Base-by-base conservation (phyloP, 2,888 invertebrate species). In the Metopia argyrocephala region DNA sequence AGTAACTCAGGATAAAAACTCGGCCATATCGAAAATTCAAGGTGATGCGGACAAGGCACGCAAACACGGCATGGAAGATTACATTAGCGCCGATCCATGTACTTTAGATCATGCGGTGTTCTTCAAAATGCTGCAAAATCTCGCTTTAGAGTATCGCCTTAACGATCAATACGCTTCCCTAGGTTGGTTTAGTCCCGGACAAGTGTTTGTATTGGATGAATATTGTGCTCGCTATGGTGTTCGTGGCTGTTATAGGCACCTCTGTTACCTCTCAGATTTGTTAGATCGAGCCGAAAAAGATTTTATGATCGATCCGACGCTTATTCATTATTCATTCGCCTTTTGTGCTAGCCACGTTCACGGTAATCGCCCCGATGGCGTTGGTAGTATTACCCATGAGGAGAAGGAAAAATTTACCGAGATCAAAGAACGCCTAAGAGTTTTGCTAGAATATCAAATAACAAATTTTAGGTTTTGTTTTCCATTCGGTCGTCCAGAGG, bases 121-220 rank as follows among this genome's bases (percentile, higher is more conserved):
- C 75, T 99, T 99, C 92, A 96, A 95, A 89, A 93, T 94, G 83
- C 93, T 99, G 70, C 99, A 99, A 91, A 96, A 96, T 71, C 92
- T 97, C 80, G 97, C 98, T 1, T 92, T 99, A 85, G 98, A 98
- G 89, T 99, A 97, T 91, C 94, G 99, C 86, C 93, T 99, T 82
- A 96, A 95, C 89, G 99, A 99, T 92, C 97, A 98, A n/a, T 99
- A 98, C 89, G 98, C 98, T 89, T 99, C 98, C 79, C 92, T 99
- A 94, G 99, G 99, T 85, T 99, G 99, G 99, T 99, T 99, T 91
- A 98, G 98, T 87, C 99, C 99, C 0, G 99, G 99, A 0, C 99
- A 99, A 93, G 96, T 99, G 69, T 99, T 99, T 91, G 98, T 98
- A 12, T 92, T 99, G 85, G 99, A 99, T 90, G 98, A 98, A 90